Evolutionary conservation across 2,113 vertebrate genomes (phyloP).

Genomic region (Phalacrocorax brasilianus): DNA sequence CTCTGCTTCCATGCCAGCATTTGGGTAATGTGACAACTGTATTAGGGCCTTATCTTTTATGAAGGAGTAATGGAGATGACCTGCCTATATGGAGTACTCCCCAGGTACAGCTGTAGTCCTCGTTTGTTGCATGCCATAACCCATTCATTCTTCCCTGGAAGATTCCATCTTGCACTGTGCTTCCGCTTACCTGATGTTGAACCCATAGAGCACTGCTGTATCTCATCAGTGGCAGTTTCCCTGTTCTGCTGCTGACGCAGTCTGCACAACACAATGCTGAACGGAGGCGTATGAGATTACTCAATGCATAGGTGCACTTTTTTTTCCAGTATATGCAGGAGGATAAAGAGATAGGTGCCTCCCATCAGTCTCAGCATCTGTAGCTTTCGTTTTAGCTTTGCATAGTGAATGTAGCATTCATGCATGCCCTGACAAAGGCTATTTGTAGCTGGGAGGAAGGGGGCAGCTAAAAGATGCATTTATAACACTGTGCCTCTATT

Average conservation of each 20-base stretch:
- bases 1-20: neutral
- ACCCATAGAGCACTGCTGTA: neutral
- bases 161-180: neutral
- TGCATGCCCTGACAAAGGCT: neutral
- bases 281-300: neutral
- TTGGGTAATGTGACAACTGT: neutral
- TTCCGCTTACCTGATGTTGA: neutral
- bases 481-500: neutral
- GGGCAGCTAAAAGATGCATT: neutral
- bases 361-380: neutral
- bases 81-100: neutral
- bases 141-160: neutral
- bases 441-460: neutral
- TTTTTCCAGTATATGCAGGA: neutral
- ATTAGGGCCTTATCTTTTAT: neutral
- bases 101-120: neutral
- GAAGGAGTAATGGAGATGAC: neutral
- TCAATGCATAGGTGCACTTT: neutral
- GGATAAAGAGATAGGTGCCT: neutral
- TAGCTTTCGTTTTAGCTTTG: neutral
- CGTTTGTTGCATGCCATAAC: accelerated
- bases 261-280: neutral
- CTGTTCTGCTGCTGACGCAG: neutral
- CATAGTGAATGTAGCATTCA: neutral
- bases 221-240: neutral